These are phyloP conservation scores for Lissocephala sabroskyi DNA, from an alignment of 2,888 invertebrate species.

Conservation along the genomic window DNA sequence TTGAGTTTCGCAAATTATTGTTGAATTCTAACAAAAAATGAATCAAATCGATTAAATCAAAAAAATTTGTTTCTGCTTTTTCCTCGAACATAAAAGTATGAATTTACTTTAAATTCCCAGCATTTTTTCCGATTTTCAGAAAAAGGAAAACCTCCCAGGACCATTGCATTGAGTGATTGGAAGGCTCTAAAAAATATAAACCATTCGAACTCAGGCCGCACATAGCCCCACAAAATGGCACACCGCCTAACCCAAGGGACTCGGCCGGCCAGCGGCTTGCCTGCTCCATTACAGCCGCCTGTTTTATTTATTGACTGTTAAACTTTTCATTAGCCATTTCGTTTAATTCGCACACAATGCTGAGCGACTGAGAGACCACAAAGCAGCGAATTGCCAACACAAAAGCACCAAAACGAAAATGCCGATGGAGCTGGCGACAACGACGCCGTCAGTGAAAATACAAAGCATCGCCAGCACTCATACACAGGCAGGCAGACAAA, in stretches of 20 bases:
- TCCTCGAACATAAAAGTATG: no score
- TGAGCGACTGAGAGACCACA: slow-evolving; percentile 44
- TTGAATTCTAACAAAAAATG: no score
- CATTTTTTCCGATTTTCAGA: no score
- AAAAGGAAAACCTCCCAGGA: no score
- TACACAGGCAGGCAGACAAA: slow-evolving; percentile 5
- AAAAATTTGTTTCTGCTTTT: no score
- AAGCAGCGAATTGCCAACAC: no score
- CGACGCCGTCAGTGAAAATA: slow-evolving; percentile 17
- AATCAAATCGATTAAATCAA: no score
- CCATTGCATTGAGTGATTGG: no score
- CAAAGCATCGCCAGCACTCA: slow-evolving; percentile 9
- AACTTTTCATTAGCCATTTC: slow-evolving; percentile 66
- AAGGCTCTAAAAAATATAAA: no score
- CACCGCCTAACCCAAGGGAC: background rate
- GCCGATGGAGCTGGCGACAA: slow-evolving; percentile 10
- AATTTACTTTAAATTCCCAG: no score
- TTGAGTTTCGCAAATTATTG: no score
- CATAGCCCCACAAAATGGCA: background rate
- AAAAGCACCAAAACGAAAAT: slow-evolving; percentile 10
- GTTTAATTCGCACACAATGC: slow-evolving; percentile 62
- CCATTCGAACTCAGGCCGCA: background rate
- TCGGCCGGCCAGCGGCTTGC: background rate
- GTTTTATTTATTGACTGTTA: slow-evolving; percentile 63
- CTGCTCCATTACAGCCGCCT: slow-evolving; percentile 12